Conservation (phyloP, 2,888 invertebrate species). For the Geotrupes spiniger region DNA sequence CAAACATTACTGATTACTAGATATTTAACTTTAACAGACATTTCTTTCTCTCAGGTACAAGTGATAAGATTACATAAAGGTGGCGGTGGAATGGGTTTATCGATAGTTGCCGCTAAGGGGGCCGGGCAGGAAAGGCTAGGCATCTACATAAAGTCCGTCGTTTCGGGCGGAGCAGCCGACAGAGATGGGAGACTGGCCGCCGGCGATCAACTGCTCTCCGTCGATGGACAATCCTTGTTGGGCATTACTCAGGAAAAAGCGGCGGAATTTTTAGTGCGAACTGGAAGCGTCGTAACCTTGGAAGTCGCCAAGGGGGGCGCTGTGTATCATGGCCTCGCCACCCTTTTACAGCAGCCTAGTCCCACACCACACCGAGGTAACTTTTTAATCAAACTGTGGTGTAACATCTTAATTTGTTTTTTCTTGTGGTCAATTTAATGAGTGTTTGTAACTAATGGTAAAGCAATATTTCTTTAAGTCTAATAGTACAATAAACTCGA, state of each 20-base stretch:
- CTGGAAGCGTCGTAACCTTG: slow-evolving; percentile 88
- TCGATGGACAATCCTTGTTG: slow-evolving; percentile 84
- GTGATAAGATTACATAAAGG: slow-evolving; percentile 90
- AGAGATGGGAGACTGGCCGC: slow-evolving; percentile 92
- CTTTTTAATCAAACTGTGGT: too few relatives aligned
- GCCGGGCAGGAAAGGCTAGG: slow-evolving; percentile 65
- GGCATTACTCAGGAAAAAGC: slow-evolving; percentile 82
- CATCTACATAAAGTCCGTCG: slow-evolving; percentile 98
- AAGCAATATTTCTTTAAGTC: too few relatives aligned
- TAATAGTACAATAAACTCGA: too few relatives aligned
- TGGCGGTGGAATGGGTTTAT: slow-evolving; percentile 95
- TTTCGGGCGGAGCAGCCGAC: slow-evolving; percentile 89
- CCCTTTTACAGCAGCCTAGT: slow-evolving; percentile 87
- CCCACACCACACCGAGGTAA: slow-evolving; percentile 76
- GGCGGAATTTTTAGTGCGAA: slow-evolving; percentile 92
- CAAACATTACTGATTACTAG: too few relatives aligned
- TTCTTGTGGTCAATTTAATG: too few relatives aligned
- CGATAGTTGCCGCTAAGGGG: slow-evolving; percentile 94
- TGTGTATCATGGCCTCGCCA: slow-evolving; percentile 92
- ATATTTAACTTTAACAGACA: background rate
- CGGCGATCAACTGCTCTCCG: slow-evolving; percentile 94
- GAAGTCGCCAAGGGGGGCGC: slow-evolving; percentile 99
- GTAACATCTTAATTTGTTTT: too few relatives aligned
- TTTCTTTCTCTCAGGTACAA: slow-evolving; percentile 54
- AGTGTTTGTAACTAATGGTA: too few relatives aligned